Evolutionary conservation across 37 sponge, comb jelly and placozoan species (phyloP), one percentile per base, ranked within the genome.

Genomic region (Axinella damicornis): DNA sequence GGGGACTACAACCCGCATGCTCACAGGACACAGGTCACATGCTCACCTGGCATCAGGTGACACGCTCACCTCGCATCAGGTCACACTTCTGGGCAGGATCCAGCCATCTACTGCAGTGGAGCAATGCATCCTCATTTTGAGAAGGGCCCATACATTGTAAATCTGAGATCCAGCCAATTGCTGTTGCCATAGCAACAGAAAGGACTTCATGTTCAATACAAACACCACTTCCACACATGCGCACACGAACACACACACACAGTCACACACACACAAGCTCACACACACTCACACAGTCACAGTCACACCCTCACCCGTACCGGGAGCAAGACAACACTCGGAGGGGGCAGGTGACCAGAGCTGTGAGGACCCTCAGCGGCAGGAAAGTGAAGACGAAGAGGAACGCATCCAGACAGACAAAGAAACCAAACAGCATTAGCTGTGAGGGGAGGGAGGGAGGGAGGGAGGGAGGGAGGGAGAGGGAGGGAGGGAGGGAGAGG

Each of bases 321-420:
- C 56, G 36, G 4, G 57, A 57, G 52, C 83, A 86, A 21, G 65
- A 36, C 54, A 89, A 27, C 22, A 89, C 20, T 53, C 85, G 72
- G 15, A 30, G 67, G 53, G 82, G 25, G 53, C 79, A 58, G 0
- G 30, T 25, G 30, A 74, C 21, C 22, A 71, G n/a, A 5, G 93
- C 87, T 11, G 86, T 32, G 52, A 92, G 20, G 25, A 90, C 65
- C 27, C 99, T 56, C 11, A 98, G 66, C 9, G 99, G 99, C 11
- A 98, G 92, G 63, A 96, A 89, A 0, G 99, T 94, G 62, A 97
- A 87, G 24, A 90, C 39, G 79, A 96, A 96, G 37, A 98, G 76
- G 56, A 95, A 98, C 38, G 93, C 83, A 90, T 98, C 89, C 55
- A 96, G 69, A 53, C 95, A 94, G 21, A 98, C 88, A 55, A 94